A percentile compares a stretch with the other conserved stretches of the same genome.
phyloP scores from a whole-genome alignment of 2,888 invertebrate genomes.

The Pseudococcus longispinus region DNA sequence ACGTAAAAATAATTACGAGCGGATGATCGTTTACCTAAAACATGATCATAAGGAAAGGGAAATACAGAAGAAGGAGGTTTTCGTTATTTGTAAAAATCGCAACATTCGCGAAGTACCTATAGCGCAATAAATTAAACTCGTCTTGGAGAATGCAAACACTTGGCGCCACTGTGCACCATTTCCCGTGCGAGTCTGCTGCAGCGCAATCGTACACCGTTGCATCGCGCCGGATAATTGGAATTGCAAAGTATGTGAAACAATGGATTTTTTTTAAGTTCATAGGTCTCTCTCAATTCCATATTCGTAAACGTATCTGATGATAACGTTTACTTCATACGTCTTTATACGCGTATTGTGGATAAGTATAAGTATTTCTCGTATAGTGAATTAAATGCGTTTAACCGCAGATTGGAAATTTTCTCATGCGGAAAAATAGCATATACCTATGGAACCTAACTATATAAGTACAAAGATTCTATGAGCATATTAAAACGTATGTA shows the following conservation, averaged over 20 bases:
- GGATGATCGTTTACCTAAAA: no score
- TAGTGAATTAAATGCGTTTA: slow-evolving; percentile 16
- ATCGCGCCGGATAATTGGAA: slow-evolving; percentile 51
- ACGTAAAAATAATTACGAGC: no score
- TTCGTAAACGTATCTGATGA: slow-evolving; percentile 54
- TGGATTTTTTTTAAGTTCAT: slow-evolving; percentile 53
- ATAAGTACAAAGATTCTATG: neutral
- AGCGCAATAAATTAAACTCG: slow-evolving; percentile 47
- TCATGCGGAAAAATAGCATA: neutral
- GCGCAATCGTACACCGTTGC: slow-evolving; percentile 50
- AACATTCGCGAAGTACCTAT: neutral
- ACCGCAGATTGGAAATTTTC: slow-evolving; percentile 21
- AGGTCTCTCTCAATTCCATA: slow-evolving; percentile 50
- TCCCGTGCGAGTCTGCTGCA: slow-evolving; percentile 50
- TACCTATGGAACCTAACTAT: neutral
- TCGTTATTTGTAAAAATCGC: neutral
- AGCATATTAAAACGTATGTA: neutral
- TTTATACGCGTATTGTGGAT: slow-evolving; percentile 43
- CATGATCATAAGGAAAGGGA: no score
- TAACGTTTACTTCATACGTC: slow-evolving; percentile 52
- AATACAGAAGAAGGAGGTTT: no score
- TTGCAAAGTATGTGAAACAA: slow-evolving; percentile 55
- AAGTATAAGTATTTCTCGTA: slow-evolving; percentile 18
- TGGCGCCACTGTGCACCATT: slow-evolving; percentile 55
- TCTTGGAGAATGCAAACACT: slow-evolving; percentile 55